Base-by-base conservation (phyloP, 2,888 invertebrate species). In the Timema podura region DNA sequence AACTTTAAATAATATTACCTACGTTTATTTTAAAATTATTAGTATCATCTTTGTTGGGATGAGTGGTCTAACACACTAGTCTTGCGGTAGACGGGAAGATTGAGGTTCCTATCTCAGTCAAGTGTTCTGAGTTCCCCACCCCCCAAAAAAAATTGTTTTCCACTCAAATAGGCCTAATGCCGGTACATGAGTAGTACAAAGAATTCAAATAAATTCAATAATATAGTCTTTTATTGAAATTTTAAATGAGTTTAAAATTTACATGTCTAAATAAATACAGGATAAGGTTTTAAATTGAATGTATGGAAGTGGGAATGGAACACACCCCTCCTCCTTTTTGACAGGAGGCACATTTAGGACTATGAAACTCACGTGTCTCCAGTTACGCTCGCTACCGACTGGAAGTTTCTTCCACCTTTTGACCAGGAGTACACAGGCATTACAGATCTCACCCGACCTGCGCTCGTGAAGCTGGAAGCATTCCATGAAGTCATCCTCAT, bases 401-500 rank as follows among this genome's bases (percentile, higher is more conserved):
- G 91, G 91, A 71, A 92, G 81, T 76, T 91, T 90, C 79, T 91
- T 91, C 87, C 89, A 93, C 72, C 93, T 82, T 79, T 93, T 93
- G 2, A 93, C 92, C 73, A 93, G 81, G 71, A 93, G 83, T 3
- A 93, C 93, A 79, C 93, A 93, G 1, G 93, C 93, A 81, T 93
- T 93, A 81, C 93, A 93, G 75, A 93, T 93, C 82, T 93, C 93
- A 10, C 93, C 93, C 72, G 89, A 87, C 47, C 93, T 85, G 59
- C 88, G 87, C 75, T 90, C 88, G 48, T 86, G 84, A 70, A 92
- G 83, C 79, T 89, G 87, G 80, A 93, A 93, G 80, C 93, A 93
- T 77, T 88, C 87, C 77, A 90, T 84, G 79, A 92, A 93, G 79
- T 92, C 92, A 74, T 88, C 87, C 79, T 93, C 92, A 79, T 93